Conservation (phyloP, 2,113 vertebrate genomes). For the Erinaceus europaeus region DNA sequence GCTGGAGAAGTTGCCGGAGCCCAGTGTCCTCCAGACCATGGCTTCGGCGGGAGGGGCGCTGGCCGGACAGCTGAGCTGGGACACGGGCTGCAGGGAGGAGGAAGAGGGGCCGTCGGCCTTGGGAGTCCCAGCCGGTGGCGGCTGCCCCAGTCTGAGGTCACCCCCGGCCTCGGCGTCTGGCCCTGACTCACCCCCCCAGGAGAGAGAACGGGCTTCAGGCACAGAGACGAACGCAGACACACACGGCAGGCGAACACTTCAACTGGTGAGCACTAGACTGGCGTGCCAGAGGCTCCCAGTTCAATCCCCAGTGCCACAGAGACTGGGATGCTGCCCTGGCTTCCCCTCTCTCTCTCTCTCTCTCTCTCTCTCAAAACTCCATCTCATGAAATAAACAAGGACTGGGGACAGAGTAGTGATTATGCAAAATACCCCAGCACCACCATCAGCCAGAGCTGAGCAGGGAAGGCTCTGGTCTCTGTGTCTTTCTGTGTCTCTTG, state of each 20-base stretch:
- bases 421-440: no score
- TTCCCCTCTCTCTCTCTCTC: no score
- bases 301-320: fast-evolving
- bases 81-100: not conserved
- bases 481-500: no score
- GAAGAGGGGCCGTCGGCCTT: not conserved
- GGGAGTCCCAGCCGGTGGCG: fast-evolving
- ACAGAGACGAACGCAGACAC: not conserved
- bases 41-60: not conserved
- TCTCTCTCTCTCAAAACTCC: no score
- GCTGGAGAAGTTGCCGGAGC: constrained; percentile 79
- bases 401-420: no score
- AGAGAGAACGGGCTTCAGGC: no score
- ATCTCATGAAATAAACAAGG: no score
- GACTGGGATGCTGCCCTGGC: no score
- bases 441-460: no score
- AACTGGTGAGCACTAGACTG: fast-evolving
- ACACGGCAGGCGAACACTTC: not conserved
- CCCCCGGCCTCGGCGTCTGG: not conserved
- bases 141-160: not conserved
- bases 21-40: constrained; percentile 63
- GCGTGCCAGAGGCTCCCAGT: not conserved
- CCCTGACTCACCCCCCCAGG: not conserved
- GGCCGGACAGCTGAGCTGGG: not conserved
- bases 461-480: no score